A percentile compares a stretch with the other conserved stretches of the same genome.
Evolutionary conservation across 2,797 vertebrate genomes (phyloP).

Genomic region (Kryptopterus vitreolus): DNA sequence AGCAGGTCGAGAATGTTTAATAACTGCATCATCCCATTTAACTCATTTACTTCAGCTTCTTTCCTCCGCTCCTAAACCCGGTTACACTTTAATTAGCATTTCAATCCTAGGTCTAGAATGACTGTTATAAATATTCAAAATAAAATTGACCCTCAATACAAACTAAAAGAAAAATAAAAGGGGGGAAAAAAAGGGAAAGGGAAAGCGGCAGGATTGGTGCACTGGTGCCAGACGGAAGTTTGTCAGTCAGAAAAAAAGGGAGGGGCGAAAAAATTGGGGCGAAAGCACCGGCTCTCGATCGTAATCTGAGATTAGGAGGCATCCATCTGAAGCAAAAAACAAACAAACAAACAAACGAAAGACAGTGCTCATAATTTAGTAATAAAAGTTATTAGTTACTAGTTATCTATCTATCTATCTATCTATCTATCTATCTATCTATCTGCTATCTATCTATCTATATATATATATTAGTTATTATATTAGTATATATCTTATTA

Average conservation of each 20-base stretch:
- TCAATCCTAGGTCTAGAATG: neutral
- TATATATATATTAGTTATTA: too few relatives aligned
- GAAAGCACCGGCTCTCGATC: neutral
- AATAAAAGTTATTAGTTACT: too few relatives aligned
- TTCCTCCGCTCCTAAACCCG: neutral
- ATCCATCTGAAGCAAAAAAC: too few relatives aligned
- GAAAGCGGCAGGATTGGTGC: neutral
- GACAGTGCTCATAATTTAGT: neutral
- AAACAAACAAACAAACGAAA: too few relatives aligned
- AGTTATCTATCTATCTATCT: too few relatives aligned
- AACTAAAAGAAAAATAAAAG: neutral
- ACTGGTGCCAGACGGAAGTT: neutral
- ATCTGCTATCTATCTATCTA: too few relatives aligned
- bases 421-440: too few relatives aligned
- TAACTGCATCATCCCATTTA: neutral
- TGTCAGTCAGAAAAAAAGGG: neutral
- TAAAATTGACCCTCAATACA: neutral
- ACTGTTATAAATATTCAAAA: neutral
- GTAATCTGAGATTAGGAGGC: neutral
- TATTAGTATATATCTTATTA: too few relatives aligned
- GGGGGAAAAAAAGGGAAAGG: too few relatives aligned
- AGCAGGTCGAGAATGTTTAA: slow-evolving; percentile 20
- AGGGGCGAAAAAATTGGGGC: neutral
- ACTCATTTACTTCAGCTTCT: slow-evolving; percentile 1
- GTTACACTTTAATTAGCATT: neutral